A percentile compares a stretch with the other conserved stretches of the same genome.
phyloP scores from a whole-genome alignment of 1,140 invertebrate genomes.

The Nasonia giraulti region DNA sequence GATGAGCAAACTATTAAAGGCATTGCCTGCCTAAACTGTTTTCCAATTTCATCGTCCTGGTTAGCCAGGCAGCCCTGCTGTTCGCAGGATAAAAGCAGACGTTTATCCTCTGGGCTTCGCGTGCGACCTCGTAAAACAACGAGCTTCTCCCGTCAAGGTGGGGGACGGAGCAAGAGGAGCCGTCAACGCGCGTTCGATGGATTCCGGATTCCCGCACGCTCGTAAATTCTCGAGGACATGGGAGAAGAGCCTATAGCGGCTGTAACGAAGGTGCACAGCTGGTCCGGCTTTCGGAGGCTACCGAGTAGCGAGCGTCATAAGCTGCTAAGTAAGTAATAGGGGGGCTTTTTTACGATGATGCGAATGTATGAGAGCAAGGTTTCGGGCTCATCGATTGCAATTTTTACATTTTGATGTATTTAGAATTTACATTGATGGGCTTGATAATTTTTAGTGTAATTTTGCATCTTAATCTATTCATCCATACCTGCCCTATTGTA shows the following conservation, averaged over 20 bases:
- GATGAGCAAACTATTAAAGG: no score
- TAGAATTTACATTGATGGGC: no score
- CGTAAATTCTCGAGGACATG: slow-evolving; percentile 13
- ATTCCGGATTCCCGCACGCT: slow-evolving; percentile 16
- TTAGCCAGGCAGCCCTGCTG: background rate
- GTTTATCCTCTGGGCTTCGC: background rate
- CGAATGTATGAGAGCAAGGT: no score
- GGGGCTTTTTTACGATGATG: no score
- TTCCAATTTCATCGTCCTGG: background rate
- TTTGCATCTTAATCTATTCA: no score
- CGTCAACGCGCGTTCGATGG: slow-evolving; percentile 9
- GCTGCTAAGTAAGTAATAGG: slow-evolving; percentile 19
- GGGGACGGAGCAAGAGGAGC: background rate
- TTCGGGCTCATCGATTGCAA: no score
- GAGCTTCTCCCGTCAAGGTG: background rate
- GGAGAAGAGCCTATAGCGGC: background rate
- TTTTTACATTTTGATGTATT: no score
- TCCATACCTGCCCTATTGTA: no score
- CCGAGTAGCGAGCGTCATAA: background rate
- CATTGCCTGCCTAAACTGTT: background rate
- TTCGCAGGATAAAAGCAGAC: background rate
- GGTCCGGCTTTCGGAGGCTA: background rate
- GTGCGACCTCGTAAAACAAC: slow-evolving; percentile 14
- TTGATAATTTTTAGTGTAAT: no score
- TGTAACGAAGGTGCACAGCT: background rate